Base-by-base conservation (phyloP, 2,113 vertebrate genomes). In the Indicator maculatus region DNA sequence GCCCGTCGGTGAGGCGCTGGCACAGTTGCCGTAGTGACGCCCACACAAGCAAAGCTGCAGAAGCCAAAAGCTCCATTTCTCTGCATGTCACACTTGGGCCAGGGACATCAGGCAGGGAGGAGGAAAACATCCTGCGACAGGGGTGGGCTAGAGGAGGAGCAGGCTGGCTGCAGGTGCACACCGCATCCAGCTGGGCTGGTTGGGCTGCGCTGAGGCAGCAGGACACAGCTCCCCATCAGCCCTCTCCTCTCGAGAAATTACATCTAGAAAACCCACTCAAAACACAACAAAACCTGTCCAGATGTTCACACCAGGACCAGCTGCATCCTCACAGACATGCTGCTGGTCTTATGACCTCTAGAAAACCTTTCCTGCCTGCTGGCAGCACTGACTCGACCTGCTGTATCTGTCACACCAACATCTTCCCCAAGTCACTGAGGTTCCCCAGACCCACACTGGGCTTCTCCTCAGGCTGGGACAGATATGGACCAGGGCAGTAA, bases 21-120 rank as follows among this genome's bases (percentile, higher is more conserved):
- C 27, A 5, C 14, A 5, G 96, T 97, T 97, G 90, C 96, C 88
- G 55, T 95, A 82, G 96, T 7, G 86, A 97, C 71, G 36, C 61
- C 79, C 44, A 52, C 88, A 53, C 92, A 92, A 95, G 97, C 91
- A 67, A 86, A 88, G 87, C 93, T 87, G 86, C 85, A 86, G 56
- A 41, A 92, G 60, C 88, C 87, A 79, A 85, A 85, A 78, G 44
- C 52, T 93, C 90, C 93, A 27, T 87, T 45, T 92, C 90, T 93
- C 95, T 84, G 79, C 2, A 47, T 66, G 88, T 66, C 94, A 18
- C 88, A 52, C 12, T 12, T 78, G 87, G 60, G 74, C 27, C 36
- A 1, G 56, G 81, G 86, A 52, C 88, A 60, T 19, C 50, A 0
- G 7, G 70, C 50, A 38, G 77, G 70, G 10, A 19, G 52, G 4